Evolutionary conservation across 2,113 vertebrate genomes (phyloP).

Genomic region (Todiramphus chloris): DNA sequence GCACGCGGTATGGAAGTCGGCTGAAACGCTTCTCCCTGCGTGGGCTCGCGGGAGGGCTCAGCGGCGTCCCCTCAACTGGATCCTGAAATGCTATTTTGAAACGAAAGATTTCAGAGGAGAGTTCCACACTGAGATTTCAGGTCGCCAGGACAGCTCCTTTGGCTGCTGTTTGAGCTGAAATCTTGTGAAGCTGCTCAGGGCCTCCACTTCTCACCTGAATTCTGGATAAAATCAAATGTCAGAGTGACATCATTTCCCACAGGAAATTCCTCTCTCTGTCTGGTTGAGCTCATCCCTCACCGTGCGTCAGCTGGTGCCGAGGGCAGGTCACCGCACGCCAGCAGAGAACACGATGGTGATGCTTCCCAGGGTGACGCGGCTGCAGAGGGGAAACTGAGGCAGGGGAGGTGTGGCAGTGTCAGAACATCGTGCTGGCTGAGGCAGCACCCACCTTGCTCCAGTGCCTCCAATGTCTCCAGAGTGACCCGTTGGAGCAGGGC

Average conservation of each 20-base stretch:
- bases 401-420: not conserved
- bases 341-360: fast-evolving
- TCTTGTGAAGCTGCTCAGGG: not conserved
- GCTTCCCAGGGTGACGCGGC: fast-evolving
- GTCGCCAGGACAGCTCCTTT: not conserved
- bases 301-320: not conserved
- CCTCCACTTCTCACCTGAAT: not conserved
- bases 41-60: not conserved
- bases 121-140: not conserved
- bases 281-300: not conserved
- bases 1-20: not conserved
- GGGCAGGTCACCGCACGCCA: not conserved
- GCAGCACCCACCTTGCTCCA: not conserved
- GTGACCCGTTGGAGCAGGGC: too few relatives aligned
- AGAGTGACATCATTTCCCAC: not conserved
- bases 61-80: not conserved
- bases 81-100: not conserved
- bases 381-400: not conserved
- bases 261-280: not conserved
- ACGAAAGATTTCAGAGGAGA: not conserved
- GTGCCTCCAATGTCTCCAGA: not conserved
- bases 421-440: fast-evolving
- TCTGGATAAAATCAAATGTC: not conserved
- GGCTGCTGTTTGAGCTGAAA: not conserved
- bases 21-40: not conserved